Conservation (phyloP, 2,113 vertebrate species). For the Grammomys dolichurus region DNA sequence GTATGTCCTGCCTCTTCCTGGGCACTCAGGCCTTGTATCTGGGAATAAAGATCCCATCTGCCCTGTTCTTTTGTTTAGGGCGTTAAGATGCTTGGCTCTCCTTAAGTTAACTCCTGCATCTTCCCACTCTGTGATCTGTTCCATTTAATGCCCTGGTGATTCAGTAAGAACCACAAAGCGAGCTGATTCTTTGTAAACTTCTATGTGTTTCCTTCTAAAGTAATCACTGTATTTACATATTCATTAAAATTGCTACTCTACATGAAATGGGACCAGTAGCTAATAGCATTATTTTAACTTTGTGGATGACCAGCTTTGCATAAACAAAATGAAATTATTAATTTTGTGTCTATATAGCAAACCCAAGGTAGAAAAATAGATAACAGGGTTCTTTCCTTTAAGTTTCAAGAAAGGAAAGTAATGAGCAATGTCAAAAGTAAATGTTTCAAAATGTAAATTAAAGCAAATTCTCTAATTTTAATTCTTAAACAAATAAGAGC, state of each 20-base stretch:
- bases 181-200: slow-evolving; percentile 70
- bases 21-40: background rate
- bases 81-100: slow-evolving; percentile 6
- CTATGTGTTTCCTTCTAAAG: slow-evolving; percentile 69
- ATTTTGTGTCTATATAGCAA: slow-evolving; percentile 48
- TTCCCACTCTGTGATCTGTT: slow-evolving; percentile 55
- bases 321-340: slow-evolving; percentile 76
- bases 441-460: slow-evolving; percentile 66
- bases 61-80: background rate
- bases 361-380: slow-evolving; percentile 59
- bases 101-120: slow-evolving; percentile 39
- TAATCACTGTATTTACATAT: slow-evolving; percentile 77
- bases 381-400: background rate
- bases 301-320: slow-evolving; percentile 72
- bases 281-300: slow-evolving; percentile 75
- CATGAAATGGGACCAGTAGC: slow-evolving; percentile 58
- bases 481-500: slow-evolving; percentile 34
- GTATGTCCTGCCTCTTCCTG: background rate
- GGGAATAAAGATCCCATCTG: background rate
- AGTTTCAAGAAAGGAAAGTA: slow-evolving; percentile 50
- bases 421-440: slow-evolving; percentile 65
- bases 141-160: slow-evolving; percentile 59
- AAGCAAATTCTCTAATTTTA: slow-evolving; percentile 59
- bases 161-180: slow-evolving; percentile 61
- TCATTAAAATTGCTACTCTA: slow-evolving; percentile 65